Evolutionary conservation across 1,140 invertebrate genomes (phyloP), one percentile per base, ranked within the genome.

Genomic region (Temnothorax longispinosus): DNA sequence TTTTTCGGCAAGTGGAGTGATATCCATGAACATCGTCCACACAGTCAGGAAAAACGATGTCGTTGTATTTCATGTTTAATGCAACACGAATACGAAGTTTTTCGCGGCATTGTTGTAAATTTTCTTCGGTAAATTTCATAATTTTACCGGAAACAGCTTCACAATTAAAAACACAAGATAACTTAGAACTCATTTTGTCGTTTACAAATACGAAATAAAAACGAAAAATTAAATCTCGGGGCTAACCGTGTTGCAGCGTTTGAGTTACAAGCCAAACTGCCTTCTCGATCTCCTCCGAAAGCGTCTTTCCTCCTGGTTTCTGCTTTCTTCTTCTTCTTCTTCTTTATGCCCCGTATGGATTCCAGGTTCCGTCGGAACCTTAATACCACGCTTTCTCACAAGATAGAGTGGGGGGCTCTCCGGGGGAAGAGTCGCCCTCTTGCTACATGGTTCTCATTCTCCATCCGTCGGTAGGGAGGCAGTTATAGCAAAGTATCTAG

Each of bases 61-160:
- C 60, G 15, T 11, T 64, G 13, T 64, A 64, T 64, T 64, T 64
- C 60, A 64, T 64, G 6, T 64, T 64, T 32, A 64, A 32, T 64
- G 60, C 27, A 64, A 64, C 60, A 64, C 60, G 60, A 64, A 64
- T 64, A 64, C 60, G 60, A 27, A 64, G 60, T 11, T 64, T 64
- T 64, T 64, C 27, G 60, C 27, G 60, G 60, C 27, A 64, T 13
- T 64, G 32, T 10, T 64, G 32, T 10, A 64, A 64, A 64, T 64
- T 64, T 64, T 64, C 60, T 64, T 64, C 27, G 32, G 11, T 64
- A 64, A 64, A 64, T 35, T 64, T 35, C 15, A 64, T 64, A 64
- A 64, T 35, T 64, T 64, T 62, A 21, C 58, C 58, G 27, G 21
- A 64, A 64, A 18, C 60, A 15, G 21, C 60, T 64, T 64, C 32